Conservation (phyloP, 1,140 invertebrate species). For the Orussus abietinus region DNA sequence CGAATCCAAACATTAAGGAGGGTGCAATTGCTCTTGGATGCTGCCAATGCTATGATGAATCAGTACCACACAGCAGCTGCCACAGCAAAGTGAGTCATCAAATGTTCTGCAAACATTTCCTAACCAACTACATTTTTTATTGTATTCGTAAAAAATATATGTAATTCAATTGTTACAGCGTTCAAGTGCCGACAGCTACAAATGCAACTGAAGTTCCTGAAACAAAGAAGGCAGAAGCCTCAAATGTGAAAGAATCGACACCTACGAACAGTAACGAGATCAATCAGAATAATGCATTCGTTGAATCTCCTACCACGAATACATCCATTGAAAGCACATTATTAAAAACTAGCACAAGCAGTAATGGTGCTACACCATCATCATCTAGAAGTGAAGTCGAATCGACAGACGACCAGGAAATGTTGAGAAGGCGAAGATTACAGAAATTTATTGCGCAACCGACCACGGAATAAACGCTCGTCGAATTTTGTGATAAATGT, state of each 20-base stretch:
- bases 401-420: constrained; percentile 50
- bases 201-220: constrained; percentile 16
- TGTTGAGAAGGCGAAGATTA: constrained; percentile 64
- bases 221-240: constrained; percentile 13
- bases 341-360: constrained; percentile 13
- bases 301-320: constrained; percentile 14
- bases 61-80: constrained; percentile 47
- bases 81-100: constrained; percentile 44
- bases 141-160: constrained; percentile 2
- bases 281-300: constrained; percentile 4
- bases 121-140: no score
- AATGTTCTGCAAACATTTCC: not conserved
- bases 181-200: constrained; percentile 28
- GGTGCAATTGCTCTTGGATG: constrained; percentile 46
- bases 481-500: constrained; percentile 26
- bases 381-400: constrained; percentile 26
- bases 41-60: constrained; percentile 50
- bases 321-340: constrained; percentile 16
- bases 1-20: constrained; percentile 64
- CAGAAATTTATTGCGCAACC: constrained; percentile 58
- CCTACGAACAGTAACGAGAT: constrained; percentile 6
- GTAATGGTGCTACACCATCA: constrained; percentile 23
- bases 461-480: constrained; percentile 14
- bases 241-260: not conserved
- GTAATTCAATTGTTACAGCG: constrained; percentile 28